Evolutionary conservation across 2,113 vertebrate genomes (phyloP).

Genomic region (Heterotis niloticus): DNA sequence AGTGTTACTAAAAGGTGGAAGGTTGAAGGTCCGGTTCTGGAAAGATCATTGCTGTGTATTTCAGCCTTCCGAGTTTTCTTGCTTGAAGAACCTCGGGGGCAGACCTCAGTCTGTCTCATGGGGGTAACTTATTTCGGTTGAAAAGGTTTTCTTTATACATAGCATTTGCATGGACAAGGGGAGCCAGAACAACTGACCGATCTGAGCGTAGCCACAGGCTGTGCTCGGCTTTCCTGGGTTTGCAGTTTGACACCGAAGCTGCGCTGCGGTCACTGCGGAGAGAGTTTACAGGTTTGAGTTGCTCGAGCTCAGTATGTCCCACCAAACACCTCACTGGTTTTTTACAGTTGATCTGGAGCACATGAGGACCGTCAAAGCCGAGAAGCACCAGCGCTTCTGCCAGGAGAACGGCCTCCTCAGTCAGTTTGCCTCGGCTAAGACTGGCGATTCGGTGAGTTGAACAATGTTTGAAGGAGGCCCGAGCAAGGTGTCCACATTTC

Average conservation of each 20-base stretch:
- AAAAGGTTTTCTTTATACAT: not conserved
- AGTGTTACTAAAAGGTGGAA: too few species aligned
- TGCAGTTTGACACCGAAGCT: not conserved
- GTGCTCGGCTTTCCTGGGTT: not conserved
- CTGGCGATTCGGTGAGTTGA: constrained; percentile 89
- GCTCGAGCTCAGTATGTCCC: too few species aligned
- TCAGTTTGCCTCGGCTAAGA: constrained; percentile 95
- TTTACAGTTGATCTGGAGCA: constrained; percentile 93
- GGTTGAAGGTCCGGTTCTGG: too few species aligned
- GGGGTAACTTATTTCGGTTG: not conserved
- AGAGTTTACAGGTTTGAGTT: not conserved
- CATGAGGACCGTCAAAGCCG: constrained; percentile 89
- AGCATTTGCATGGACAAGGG: not conserved
- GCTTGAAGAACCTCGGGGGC: not conserved
- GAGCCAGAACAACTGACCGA: not conserved
- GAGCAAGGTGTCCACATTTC: too few species aligned
- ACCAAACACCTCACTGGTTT: too few species aligned
- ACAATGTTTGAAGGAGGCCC: not conserved
- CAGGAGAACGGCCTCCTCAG: constrained; percentile 90
- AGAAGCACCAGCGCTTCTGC: constrained; percentile 92
- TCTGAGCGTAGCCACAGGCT: not conserved
- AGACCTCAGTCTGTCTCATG: not conserved
- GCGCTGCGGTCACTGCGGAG: not conserved
- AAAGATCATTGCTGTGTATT: too few species aligned
- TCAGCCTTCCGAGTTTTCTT: not conserved